These are phyloP conservation scores for Tenrec ecaudatus DNA, from an alignment of 2,113 vertebrate genomes.

Conservation along the genomic window DNA sequence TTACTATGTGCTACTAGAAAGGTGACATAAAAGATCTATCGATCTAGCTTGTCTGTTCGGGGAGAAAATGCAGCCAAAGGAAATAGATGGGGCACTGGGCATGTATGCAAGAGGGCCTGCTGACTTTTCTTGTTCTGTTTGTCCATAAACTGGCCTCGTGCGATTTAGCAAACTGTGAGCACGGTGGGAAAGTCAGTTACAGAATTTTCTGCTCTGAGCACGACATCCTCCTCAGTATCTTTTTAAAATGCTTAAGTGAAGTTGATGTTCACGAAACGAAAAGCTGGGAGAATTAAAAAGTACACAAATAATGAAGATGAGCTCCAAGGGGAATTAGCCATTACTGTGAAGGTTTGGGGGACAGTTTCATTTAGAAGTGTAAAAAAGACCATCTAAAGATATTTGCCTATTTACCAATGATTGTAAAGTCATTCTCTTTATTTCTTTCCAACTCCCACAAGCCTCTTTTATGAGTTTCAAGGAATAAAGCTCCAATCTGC, in stretches of 20 bases:
- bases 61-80: constrained; percentile 29
- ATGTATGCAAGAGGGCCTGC: not conserved
- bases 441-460: constrained; percentile 73
- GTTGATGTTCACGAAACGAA: constrained; percentile 79
- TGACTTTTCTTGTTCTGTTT: constrained; percentile 40
- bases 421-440: constrained; percentile 76
- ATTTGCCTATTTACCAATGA: constrained; percentile 63
- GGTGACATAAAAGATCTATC: constrained; percentile 45
- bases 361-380: constrained; percentile 81
- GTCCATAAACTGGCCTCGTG: constrained; percentile 52
- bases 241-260: constrained; percentile 68
- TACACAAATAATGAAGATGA: constrained; percentile 76
- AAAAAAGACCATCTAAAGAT: constrained; percentile 67
- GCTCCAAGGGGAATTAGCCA: constrained; percentile 77
- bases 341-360: constrained; percentile 69
- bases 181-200: constrained; percentile 72
- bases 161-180: constrained; percentile 67
- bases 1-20: constrained; percentile 63
- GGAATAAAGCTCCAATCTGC: constrained; percentile 65
- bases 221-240: constrained; percentile 62
- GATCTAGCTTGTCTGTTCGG: not conserved
- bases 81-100: not conserved
- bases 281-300: constrained; percentile 76
- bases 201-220: constrained; percentile 72
- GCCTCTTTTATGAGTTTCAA: constrained; percentile 77